Conservation (phyloP, 2,888 invertebrate species). For the Podotricha telesiphe region DNA sequence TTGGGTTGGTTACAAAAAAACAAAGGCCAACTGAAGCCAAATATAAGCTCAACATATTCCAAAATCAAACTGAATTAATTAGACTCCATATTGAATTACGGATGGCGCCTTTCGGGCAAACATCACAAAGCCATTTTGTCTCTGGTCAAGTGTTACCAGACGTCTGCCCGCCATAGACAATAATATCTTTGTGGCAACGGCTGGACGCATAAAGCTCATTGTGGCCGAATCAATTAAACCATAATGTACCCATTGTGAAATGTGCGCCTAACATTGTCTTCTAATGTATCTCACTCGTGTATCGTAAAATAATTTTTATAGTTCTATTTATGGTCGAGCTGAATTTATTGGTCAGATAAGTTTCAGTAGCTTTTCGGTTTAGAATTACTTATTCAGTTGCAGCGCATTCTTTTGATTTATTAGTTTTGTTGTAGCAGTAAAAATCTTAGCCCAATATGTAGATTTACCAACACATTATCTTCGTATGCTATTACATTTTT, state of each 20-base stretch:
- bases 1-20: not conserved
- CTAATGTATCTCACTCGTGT: constrained; percentile 77
- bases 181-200: constrained; percentile 74
- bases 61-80: constrained; percentile 58
- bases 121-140: constrained; percentile 82
- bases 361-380: constrained; percentile 73
- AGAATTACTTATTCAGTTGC: constrained; percentile 61
- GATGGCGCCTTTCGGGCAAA: constrained; percentile 76
- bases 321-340: constrained; percentile 76
- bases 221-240: constrained; percentile 80
- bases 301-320: constrained; percentile 81
- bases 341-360: constrained; percentile 78
- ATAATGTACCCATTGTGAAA: constrained; percentile 81
- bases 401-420: constrained; percentile 55
- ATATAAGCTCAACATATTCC: constrained; percentile 47
- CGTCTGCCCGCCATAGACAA: constrained; percentile 79
- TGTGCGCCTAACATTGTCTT: constrained; percentile 77
- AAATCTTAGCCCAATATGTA: constrained; percentile 35
- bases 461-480: not conserved
- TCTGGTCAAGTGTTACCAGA: constrained; percentile 81
- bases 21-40: constrained; percentile 21
- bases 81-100: constrained; percentile 71
- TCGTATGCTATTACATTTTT: not conserved
- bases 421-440: constrained; percentile 59
- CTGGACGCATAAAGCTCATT: constrained; percentile 74